Conservation (phyloP, 2,888 invertebrate genomes). For the Chaetoderma sp. region DNA sequence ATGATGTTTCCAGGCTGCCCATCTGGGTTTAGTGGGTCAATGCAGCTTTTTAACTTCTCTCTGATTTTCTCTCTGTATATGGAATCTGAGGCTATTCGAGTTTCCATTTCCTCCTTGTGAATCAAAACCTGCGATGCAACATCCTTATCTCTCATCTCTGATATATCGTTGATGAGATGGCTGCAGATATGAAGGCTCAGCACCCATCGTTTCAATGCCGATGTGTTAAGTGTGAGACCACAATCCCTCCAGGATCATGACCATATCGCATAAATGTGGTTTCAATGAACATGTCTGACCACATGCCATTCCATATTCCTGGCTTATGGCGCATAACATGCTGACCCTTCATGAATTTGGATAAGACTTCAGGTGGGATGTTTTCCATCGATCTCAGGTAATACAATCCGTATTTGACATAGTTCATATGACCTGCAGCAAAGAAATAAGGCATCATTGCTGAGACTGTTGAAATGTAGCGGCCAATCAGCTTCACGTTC, state of each 20-base stretch:
- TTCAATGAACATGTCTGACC: slow-evolving; percentile 47
- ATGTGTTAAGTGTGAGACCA: slow-evolving; percentile 43
- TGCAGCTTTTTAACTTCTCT: slow-evolving; percentile 20
- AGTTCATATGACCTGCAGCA: slow-evolving; percentile 40
- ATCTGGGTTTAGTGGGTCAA: slow-evolving; percentile 26
- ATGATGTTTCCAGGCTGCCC: slow-evolving; percentile 6
- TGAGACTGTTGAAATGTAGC: slow-evolving; percentile 33
- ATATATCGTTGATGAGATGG: slow-evolving; percentile 10
- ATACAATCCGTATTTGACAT: no score
- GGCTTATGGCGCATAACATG: slow-evolving; percentile 40
- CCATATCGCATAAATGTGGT: slow-evolving; percentile 47
- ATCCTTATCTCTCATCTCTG: no score
- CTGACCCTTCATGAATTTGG: slow-evolving; percentile 34
- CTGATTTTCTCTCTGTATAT: slow-evolving; percentile 21
- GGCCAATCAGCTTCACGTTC: slow-evolving; percentile 41
- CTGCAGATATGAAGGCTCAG: slow-evolving; percentile 37
- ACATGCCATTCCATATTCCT: slow-evolving; percentile 43
- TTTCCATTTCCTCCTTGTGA: slow-evolving; percentile 34
- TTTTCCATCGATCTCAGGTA: no score
- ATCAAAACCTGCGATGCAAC: background rate
- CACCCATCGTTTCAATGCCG: slow-evolving; percentile 38
- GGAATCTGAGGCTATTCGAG: slow-evolving; percentile 24
- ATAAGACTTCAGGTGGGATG: slow-evolving; percentile 25
- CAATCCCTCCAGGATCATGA: slow-evolving; percentile 38
- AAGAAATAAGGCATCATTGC: slow-evolving; percentile 44